A percentile compares a stretch with the other conserved stretches of the same genome.
Evolutionary conservation across 2,113 vertebrate genomes (phyloP).

Genomic region (Melanocharis versteri): DNA sequence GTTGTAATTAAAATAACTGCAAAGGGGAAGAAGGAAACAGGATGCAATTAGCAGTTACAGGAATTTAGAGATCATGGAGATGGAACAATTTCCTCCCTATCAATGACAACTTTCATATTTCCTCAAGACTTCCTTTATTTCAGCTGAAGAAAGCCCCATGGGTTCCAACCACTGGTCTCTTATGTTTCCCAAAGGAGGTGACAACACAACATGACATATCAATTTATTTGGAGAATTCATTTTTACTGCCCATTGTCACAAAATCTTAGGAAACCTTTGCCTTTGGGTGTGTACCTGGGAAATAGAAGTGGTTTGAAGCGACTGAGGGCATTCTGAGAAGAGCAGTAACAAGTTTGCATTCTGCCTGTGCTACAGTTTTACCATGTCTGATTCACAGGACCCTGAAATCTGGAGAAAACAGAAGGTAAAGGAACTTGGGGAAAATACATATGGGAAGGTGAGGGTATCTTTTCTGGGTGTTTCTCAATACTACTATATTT

Average conservation of each 20-base stretch:
- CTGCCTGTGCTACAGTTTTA: background rate
- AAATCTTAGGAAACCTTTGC: background rate
- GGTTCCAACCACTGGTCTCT: background rate
- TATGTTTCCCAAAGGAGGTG: background rate
- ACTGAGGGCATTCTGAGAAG: background rate
- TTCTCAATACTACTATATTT: background rate
- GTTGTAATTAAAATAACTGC: background rate
- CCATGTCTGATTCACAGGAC: accelerated
- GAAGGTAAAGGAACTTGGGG: background rate
- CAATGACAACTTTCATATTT: background rate
- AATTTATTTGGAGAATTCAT: background rate
- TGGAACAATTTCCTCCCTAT: background rate
- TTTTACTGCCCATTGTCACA: background rate
- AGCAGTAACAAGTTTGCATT: background rate
- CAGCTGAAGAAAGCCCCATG: background rate
- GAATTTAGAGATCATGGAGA: background rate
- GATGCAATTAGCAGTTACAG: background rate
- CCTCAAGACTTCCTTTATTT: background rate
- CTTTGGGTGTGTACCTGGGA: background rate
- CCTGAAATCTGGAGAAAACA: background rate
- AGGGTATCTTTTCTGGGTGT: background rate
- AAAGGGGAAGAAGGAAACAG: background rate
- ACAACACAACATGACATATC: background rate
- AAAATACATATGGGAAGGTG: background rate
- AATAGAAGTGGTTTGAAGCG: background rate